Evolutionary conservation across 1,140 invertebrate genomes (phyloP), one percentile per base, ranked within the genome.

Genomic region (Schlechtendalia chinensis): DNA sequence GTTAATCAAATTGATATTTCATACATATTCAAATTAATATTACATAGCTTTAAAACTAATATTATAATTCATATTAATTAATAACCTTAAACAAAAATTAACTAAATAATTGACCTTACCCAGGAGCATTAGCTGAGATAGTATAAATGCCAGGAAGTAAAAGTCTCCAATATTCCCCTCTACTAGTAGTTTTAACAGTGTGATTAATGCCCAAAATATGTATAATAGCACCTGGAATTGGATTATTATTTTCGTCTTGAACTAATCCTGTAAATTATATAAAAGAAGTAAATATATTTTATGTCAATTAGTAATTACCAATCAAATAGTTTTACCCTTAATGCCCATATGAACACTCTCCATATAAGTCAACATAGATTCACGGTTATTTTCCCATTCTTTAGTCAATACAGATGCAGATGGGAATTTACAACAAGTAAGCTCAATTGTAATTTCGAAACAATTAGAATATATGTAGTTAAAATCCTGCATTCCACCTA

Each of bases 401-500:
- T 87, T 84, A 0, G 90, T 89, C 83, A 99, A 85, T 6, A 89
- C 86, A 5, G 86, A 87, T 0, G 92, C 91, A 5, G 82, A 81
- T 0, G 97, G 97, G 87, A 92, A 98, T 87, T 99, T 99, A 86
- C 95, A 96, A 88, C 98, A 99, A 65, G 93, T 94, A 74, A 99
- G 86, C 86, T 99, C 97, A 83, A 99, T 91, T 10, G 97, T 99
- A 72, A 99, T 91, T 86, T 99, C 98, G 85, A 98, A 96, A 85
- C 96, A 96, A 86, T 98, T 98, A 14, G 94, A 97, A 82, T 92
- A 90, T 8, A 94, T 88, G 86, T 99, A 99, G 87, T 98, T 99
- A 86, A 96, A 99, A 86, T 99, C 97, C 88, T 98, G 96, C 97
- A 98, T 98, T 58, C 96, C 96, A 83, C 94, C 93, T 91, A 87